Percentiles rank a stretch among this genome's conserved stretches.
phyloP scores from a whole-genome alignment of 2,888 invertebrate species.

The Elegia similella region DNA sequence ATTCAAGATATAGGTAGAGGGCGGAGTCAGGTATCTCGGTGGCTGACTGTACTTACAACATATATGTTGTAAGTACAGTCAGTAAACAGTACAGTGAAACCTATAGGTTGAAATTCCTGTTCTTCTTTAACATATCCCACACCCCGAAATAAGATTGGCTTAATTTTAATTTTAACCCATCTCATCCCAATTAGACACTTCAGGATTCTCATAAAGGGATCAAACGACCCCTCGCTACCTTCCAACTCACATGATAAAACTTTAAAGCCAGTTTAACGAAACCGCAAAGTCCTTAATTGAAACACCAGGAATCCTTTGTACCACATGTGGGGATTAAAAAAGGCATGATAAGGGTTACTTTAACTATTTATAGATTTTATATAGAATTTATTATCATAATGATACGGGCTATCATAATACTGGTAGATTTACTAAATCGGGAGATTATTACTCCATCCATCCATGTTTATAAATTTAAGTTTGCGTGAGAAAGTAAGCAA shows the following conservation, averaged over 20 bases:
- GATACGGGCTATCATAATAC: too few relatives aligned
- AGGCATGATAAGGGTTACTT: constrained; percentile 7
- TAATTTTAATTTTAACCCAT: constrained; percentile 9
- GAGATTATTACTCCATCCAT: too few relatives aligned
- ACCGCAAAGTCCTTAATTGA: constrained; percentile 57
- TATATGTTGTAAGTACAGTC: too few relatives aligned
- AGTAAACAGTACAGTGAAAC: too few relatives aligned
- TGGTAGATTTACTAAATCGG: too few relatives aligned
- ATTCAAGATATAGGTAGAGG: too few relatives aligned
- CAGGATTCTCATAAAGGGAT: constrained; percentile 39
- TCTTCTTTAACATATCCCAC: not conserved
- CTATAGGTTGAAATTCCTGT: not conserved
- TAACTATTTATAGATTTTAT: too few relatives aligned
- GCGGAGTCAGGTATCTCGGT: too few relatives aligned
- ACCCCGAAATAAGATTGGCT: not conserved
- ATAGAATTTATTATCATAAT: too few relatives aligned
- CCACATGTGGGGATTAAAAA: constrained; percentile 35
- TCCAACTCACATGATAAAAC: constrained; percentile 46
- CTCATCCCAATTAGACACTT: constrained; percentile 25
- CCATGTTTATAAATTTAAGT: too few relatives aligned
- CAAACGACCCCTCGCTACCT: constrained; percentile 48
- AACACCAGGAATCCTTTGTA: constrained; percentile 55
- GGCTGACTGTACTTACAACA: too few relatives aligned
- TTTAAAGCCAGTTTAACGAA: constrained; percentile 50
- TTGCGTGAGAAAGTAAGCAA: too few relatives aligned